A percentile compares a stretch with the other conserved stretches of the same genome.
Evolutionary conservation across 2,113 vertebrate species (phyloP).

Genomic region (Cynocephalus volans): DNA sequence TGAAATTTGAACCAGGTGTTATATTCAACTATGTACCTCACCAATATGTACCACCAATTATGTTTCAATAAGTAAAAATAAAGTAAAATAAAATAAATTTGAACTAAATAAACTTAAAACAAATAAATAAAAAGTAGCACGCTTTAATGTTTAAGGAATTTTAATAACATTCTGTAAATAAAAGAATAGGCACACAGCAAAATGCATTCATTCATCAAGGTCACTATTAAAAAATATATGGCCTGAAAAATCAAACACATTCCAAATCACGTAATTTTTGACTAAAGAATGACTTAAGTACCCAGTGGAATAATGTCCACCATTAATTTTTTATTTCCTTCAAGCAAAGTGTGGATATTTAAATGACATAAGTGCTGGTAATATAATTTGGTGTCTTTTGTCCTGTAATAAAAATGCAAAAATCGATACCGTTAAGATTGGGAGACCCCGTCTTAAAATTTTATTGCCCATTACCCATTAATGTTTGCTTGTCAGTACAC

Average conservation of each 20-base stretch:
- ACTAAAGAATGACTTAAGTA: constrained; percentile 53
- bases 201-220: neutral
- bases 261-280: constrained; percentile 10
- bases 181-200: neutral
- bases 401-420: constrained; percentile 67
- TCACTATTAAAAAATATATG: neutral
- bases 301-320: neutral
- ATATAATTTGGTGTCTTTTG: constrained; percentile 61
- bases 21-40: too few relatives aligned
- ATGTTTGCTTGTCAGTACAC: constrained; percentile 42
- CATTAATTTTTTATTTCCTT: constrained; percentile 64
- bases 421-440: constrained; percentile 65
- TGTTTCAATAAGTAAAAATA: too few relatives aligned
- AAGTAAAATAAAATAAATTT: too few relatives aligned
- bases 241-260: neutral
- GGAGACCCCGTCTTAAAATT: constrained; percentile 37
- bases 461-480: constrained; percentile 62
- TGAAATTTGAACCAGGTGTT: neutral
- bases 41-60: too few relatives aligned
- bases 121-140: neutral
- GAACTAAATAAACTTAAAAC: neutral
- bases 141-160: neutral
- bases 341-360: constrained; percentile 59
- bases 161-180: neutral
- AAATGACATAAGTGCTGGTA: constrained; percentile 63